Conservation (phyloP, 2,888 invertebrate genomes). For the Drosophila mercatorum region DNA sequence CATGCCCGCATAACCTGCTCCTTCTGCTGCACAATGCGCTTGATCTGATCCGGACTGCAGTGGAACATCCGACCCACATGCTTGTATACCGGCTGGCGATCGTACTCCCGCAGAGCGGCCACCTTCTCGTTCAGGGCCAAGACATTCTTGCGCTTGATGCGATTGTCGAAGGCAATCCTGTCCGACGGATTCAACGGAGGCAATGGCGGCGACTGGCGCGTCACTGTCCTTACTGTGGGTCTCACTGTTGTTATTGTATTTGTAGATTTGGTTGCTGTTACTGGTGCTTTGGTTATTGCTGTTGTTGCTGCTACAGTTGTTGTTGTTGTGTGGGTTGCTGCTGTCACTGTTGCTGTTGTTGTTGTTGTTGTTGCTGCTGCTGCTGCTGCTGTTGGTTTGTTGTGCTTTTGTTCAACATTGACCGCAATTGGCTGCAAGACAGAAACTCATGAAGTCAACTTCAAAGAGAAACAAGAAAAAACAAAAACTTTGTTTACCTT, state of each 20-base stretch:
- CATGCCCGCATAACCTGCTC: constrained; percentile 80
- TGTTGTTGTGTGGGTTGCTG: background rate
- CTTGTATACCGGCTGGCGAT: constrained; percentile 81
- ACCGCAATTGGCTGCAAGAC: constrained; percentile 20
- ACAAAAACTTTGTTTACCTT: constrained; percentile 36
- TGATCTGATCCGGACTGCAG: constrained; percentile 84
- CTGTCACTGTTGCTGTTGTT: constrained; percentile 12
- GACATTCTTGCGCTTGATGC: constrained; percentile 83
- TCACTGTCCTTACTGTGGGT: background rate
- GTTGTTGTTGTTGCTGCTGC: constrained; percentile 4
- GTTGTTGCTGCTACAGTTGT: background rate
- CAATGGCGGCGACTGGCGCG: constrained; percentile 39
- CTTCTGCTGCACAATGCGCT: constrained; percentile 82
- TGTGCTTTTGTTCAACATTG: constrained; percentile 28
- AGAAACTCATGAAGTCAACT: background rate
- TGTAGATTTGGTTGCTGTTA: constrained; percentile 9
- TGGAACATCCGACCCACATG: constrained; percentile 82
- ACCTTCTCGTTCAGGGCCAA: constrained; percentile 83
- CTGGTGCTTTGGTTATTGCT: background rate
- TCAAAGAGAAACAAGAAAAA: background rate
- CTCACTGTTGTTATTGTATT: background rate
- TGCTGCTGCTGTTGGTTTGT: constrained; percentile 23
- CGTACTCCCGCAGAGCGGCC: constrained; percentile 82
- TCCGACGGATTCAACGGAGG: constrained; percentile 61
- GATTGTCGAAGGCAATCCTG: constrained; percentile 81